Evolutionary conservation across 2,888 invertebrate species (phyloP).

Genomic region (Tenthredo livida): DNA sequence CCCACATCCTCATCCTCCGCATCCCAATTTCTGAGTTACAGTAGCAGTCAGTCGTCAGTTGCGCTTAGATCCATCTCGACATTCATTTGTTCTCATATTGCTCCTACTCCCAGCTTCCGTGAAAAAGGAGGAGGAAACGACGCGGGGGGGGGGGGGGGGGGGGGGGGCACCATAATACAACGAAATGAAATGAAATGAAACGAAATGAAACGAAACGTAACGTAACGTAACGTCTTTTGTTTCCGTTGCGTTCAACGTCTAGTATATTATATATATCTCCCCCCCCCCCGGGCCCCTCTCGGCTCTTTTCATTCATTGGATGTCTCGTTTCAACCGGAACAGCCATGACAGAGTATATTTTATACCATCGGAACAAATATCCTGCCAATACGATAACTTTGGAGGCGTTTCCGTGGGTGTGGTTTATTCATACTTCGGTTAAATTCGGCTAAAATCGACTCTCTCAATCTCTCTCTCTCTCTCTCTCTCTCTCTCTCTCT

Average conservation of each 20-base stretch:
- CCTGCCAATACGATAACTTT: slow-evolving; percentile 76
- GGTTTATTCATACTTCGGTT: slow-evolving; percentile 63
- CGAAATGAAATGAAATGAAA: background rate
- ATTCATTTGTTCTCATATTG: slow-evolving; percentile 56
- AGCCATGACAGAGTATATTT: slow-evolving; percentile 76
- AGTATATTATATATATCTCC: too few relatives aligned
- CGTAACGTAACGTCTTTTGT: slow-evolving; percentile 12
- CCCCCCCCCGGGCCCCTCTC: too few relatives aligned
- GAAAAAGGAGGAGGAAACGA: too few relatives aligned
- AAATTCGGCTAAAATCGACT: slow-evolving; percentile 55
- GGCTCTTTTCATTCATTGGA: slow-evolving; percentile 74
- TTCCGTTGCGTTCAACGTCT: background rate
- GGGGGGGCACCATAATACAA: background rate
- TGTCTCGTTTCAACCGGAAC: slow-evolving; percentile 70
- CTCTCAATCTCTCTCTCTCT: slow-evolving; percentile 46
- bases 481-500: slow-evolving; percentile 57
- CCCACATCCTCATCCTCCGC: slow-evolving; percentile 52
- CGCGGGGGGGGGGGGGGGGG: too few relatives aligned
- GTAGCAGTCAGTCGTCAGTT: slow-evolving; percentile 10
- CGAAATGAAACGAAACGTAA: background rate
- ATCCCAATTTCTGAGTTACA: background rate
- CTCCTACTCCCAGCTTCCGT: slow-evolving; percentile 25
- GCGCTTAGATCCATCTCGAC: slow-evolving; percentile 39
- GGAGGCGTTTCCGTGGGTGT: slow-evolving; percentile 75
- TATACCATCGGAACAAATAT: slow-evolving; percentile 71